Conservation (phyloP, 2,113 vertebrate genomes). For the Diglossa brunneiventris region DNA sequence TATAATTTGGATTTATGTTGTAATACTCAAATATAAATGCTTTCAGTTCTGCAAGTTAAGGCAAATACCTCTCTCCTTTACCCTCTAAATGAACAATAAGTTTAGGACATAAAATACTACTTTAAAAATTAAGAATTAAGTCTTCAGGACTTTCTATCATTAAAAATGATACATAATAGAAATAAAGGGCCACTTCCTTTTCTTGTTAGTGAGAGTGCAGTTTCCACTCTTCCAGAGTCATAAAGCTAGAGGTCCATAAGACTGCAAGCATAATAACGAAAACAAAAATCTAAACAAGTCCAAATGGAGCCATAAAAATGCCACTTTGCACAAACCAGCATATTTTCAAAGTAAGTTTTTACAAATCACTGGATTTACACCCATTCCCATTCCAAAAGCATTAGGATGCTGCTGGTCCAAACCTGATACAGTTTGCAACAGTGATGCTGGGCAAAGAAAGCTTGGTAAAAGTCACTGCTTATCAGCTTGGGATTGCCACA, state of each 20-base stretch:
- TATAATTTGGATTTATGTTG: not conserved
- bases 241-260: not conserved
- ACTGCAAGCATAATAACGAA: not conserved
- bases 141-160: not conserved
- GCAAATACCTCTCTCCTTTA: not conserved
- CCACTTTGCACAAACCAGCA: not conserved
- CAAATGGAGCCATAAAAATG: not conserved
- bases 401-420: not conserved
- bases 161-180: not conserved
- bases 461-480: not conserved
- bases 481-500: not conserved
- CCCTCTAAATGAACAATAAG: not conserved
- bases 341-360: not conserved
- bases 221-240: not conserved
- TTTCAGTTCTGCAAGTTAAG: not conserved
- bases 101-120: not conserved
- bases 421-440: not conserved
- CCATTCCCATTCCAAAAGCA: not conserved
- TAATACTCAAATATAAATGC: not conserved
- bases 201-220: not conserved
- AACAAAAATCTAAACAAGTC: not conserved
- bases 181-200: not conserved
- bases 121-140: not conserved
- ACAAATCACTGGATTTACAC: not conserved
- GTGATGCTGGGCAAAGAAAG: not conserved